phyloP scores from a whole-genome alignment of 2,888 invertebrate species.

The Stegophylla sp. region DNA sequence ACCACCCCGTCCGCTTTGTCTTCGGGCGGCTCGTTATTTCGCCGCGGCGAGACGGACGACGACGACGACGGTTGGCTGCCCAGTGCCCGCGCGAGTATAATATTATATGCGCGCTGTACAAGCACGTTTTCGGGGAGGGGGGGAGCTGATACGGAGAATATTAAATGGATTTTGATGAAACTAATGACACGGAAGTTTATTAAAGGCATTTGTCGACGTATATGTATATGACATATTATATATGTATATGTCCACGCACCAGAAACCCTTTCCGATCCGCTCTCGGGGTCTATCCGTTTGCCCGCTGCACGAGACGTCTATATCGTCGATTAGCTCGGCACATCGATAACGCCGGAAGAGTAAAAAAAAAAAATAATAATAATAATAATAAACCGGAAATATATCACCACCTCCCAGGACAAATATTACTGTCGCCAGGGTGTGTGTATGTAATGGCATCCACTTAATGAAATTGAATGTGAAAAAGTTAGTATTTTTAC shows the following conservation, averaged over 20 bases:
- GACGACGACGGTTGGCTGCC: neutral
- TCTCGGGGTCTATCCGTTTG: neutral
- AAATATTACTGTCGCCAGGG: too few relatives aligned
- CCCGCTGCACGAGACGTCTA: neutral
- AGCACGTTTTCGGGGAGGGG: slow-evolving; percentile 33
- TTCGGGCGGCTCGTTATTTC: slow-evolving; percentile 20
- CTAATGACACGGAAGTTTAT: slow-evolving; percentile 52
- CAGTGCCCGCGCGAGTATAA: neutral
- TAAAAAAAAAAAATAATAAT: too few relatives aligned
- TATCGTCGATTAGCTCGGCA: neutral
- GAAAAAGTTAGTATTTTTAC: too few relatives aligned
- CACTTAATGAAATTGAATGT: too few relatives aligned
- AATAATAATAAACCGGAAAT: too few relatives aligned
- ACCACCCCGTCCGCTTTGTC: slow-evolving; percentile 5
- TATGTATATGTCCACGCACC: too few relatives aligned
- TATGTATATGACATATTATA: too few relatives aligned
- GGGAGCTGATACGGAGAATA: slow-evolving; percentile 38
- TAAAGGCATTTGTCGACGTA: slow-evolving; percentile 20
- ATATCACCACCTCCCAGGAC: too few relatives aligned
- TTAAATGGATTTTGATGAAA: slow-evolving; percentile 50
- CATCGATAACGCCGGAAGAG: too few relatives aligned
- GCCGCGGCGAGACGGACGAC: neutral
- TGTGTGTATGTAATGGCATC: too few relatives aligned
- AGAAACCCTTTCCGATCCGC: slow-evolving; percentile 26
- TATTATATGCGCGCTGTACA: slow-evolving; percentile 36